Base-by-base conservation (phyloP, 1,140 invertebrate species). In the Drosophila ambigua region DNA sequence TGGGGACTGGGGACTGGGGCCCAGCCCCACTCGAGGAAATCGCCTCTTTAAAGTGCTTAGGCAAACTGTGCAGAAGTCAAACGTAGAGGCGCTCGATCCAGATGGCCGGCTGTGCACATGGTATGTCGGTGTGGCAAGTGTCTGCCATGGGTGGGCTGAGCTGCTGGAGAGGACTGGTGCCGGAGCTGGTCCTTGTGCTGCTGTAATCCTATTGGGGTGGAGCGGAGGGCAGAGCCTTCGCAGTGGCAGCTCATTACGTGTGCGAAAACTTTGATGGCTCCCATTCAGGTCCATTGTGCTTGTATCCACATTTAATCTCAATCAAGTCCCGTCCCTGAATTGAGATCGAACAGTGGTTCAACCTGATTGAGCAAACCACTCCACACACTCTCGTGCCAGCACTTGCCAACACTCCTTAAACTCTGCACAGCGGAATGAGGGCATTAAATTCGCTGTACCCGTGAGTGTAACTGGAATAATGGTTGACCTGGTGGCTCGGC, bases 1-100 rank as follows among this genome's bases (percentile, higher is more conserved):
- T n/a, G 28, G 28, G 46, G 16, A 16, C 16, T 16, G 16, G n/a
- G n/a, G 44, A 26, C 35, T 13, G 28, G 28, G 46, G 26, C 57
- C 13, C 23, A 15, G 26, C 45, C 16, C 45, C 41, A 49, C 13
- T 31, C 46, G 52, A 52, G 49, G 35, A 62, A 62, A 59, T 69
- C 46, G 39, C 50, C 45, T 55, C 55, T 46, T 55, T 48, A 65
- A 74, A 63, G 65, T 65, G 28, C 60, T 62, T 57, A 65, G 71
- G 31, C 61, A 31, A 77, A 75, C 65, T 75, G 74, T 65, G 46
- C 31, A 51, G 35, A 75, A 72, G 55, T 78, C 72, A 78, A 78
- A 69, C 57, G 55, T 69, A 58, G 64, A 77, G 54, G 74, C 59
- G 64, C 52, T 73, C 50, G 20, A 45, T 51, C 31, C 6, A 6